Percentiles rank a stretch among this genome's conserved stretches.
Conservation (phyloP, 2,113 vertebrate genomes). For the Limanda limanda region DNA sequence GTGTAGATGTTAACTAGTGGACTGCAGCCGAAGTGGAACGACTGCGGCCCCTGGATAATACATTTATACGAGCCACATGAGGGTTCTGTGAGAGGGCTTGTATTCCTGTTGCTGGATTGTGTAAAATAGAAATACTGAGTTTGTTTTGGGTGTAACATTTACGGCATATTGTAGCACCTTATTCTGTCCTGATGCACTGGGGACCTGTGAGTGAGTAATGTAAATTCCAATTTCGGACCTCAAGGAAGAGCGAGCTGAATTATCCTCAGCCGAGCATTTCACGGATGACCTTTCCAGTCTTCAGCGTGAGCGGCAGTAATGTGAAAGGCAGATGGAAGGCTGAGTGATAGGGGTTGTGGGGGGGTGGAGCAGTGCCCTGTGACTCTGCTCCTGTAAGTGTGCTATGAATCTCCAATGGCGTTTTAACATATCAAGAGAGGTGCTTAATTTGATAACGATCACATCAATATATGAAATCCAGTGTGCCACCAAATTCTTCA, state of each 20-base stretch:
- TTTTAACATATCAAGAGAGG: slow-evolving; percentile 70
- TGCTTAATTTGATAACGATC: slow-evolving; percentile 72
- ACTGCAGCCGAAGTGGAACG: not conserved
- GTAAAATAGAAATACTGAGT: not conserved
- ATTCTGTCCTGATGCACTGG: slow-evolving; percentile 15
- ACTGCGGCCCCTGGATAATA: not conserved
- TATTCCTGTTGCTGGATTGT: not conserved
- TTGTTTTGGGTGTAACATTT: slow-evolving; percentile 24
- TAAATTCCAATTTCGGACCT: slow-evolving; percentile 63
- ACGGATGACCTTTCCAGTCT: slow-evolving; percentile 78
- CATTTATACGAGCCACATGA: not conserved
- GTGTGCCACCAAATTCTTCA: slow-evolving; percentile 5
- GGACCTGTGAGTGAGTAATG: slow-evolving; percentile 52
- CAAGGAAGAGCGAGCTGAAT: slow-evolving; percentile 66
- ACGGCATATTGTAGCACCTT: slow-evolving; percentile 1
- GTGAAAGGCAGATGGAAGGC: slow-evolving; percentile 67
- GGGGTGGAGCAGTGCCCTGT: slow-evolving; percentile 45
- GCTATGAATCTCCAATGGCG: slow-evolving; percentile 57
- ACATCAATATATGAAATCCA: slow-evolving; percentile 56
- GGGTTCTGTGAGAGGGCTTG: not conserved
- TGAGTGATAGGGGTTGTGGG: slow-evolving; percentile 64
- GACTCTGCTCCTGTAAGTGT: slow-evolving; percentile 31
- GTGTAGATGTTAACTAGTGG: not conserved
- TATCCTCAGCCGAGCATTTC: slow-evolving; percentile 72
- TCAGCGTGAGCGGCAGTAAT: slow-evolving; percentile 61